A percentile compares a stretch with the other conserved stretches of the same genome.
phyloP scores from a whole-genome alignment of 2,113 vertebrate genomes.

The Rattus norvegicus region DNA sequence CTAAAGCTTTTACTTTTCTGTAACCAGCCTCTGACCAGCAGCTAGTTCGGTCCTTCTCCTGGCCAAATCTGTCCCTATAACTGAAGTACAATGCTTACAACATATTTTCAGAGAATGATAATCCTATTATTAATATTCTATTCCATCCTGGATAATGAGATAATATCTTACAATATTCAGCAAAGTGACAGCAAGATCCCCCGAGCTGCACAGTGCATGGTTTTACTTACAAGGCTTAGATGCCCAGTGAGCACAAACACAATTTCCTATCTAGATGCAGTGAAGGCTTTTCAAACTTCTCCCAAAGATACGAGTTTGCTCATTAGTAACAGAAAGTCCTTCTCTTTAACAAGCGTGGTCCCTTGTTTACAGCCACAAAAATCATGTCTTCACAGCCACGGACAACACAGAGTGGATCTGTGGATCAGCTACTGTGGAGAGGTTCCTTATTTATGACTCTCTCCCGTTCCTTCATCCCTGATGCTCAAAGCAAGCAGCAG shows the following conservation, averaged over 20 bases:
- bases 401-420: not conserved
- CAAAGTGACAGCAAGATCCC: constrained; percentile 24
- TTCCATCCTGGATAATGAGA: not conserved
- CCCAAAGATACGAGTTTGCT: not conserved
- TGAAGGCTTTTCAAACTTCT: not conserved
- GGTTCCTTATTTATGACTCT: not conserved
- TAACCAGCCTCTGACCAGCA: not conserved
- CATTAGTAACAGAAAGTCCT: not conserved
- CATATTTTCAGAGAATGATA: not conserved
- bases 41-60: not conserved
- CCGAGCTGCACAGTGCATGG: not conserved
- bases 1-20: not conserved
- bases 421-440: not conserved
- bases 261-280: not conserved
- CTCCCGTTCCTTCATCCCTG: not conserved
- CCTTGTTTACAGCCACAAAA: constrained; percentile 30
- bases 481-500: constrained; percentile 24
- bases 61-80: constrained; percentile 25
- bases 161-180: constrained; percentile 9
- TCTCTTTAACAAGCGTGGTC: not conserved
- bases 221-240: not conserved
- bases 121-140: not conserved
- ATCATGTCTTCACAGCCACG: not conserved
- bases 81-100: not conserved
- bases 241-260: not conserved